phyloP scores from a whole-genome alignment of 2,888 invertebrate genomes.

The Rotaria sp. region DNA sequence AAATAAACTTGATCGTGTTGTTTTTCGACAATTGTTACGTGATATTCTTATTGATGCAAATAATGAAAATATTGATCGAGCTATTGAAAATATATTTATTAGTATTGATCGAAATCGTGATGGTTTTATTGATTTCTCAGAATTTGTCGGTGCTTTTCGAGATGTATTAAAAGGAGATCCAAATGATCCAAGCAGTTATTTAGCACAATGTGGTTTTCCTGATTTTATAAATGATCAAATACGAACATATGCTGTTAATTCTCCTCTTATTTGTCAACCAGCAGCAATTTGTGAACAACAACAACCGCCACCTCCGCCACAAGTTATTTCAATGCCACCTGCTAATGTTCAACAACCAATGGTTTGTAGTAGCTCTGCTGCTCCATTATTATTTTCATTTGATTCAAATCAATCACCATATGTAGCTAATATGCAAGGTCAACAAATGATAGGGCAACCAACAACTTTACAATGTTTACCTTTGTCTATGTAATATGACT shows the following conservation, averaged over 20 bases:
- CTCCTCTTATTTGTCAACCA: background rate
- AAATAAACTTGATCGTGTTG: background rate
- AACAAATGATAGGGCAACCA: background rate
- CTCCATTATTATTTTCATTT: background rate
- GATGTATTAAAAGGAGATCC: background rate
- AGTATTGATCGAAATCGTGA: slow-evolving; percentile 13
- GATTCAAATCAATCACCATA: background rate
- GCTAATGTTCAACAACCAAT: background rate
- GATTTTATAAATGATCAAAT: too few relatives aligned
- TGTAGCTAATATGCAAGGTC: background rate
- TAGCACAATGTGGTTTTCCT: background rate
- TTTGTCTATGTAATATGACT: background rate
- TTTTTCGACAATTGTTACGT: slow-evolving; percentile 7
- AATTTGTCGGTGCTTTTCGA: slow-evolving; percentile 10
- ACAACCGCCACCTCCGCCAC: background rate
- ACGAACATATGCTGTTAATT: background rate
- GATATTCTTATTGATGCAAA: background rate
- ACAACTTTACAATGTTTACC: background rate
- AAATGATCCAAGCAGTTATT: background rate
- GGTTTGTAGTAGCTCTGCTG: background rate
- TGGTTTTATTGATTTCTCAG: slow-evolving; percentile 23
- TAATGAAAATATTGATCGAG: slow-evolving; percentile 20
- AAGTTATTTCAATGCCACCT: background rate
- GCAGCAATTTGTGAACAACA: too few relatives aligned
- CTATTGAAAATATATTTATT: background rate